These are phyloP conservation scores for Polymixis lichenea DNA, from an alignment of 2,888 invertebrate species.

Conservation along the genomic window DNA sequence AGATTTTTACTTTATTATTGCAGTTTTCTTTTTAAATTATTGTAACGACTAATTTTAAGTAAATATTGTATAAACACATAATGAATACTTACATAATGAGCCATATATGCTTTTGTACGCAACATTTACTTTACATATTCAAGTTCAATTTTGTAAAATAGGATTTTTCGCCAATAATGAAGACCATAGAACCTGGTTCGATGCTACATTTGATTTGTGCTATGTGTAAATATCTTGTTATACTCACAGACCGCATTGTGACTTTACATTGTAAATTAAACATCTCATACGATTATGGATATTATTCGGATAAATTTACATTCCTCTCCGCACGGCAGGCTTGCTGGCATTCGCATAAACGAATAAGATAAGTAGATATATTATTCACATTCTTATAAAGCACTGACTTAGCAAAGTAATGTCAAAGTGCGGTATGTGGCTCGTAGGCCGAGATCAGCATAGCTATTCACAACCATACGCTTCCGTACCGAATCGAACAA, in stretches of 20 bases:
- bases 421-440: no score
- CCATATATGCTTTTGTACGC: slow-evolving; percentile 27
- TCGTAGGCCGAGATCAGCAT: neutral
- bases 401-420: neutral
- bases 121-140: neutral
- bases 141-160: no score
- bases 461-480: no score
- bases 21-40: slow-evolving; percentile 23
- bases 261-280: neutral
- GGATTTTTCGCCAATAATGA: no score
- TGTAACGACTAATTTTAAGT: slow-evolving; percentile 25
- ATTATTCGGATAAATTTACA: no score
- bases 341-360: neutral
- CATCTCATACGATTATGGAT: neutral
- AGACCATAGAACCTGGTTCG: neutral
- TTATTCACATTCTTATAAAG: neutral
- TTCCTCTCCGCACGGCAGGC: neutral
- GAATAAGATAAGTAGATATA: neutral
- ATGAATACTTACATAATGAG: slow-evolving; percentile 1
- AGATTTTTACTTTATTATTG: slow-evolving; percentile 54
- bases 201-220: no score
- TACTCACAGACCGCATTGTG: neutral
- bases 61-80: slow-evolving; percentile 34
- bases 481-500: no score
- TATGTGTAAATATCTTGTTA: no score